Evolutionary conservation across 2,888 invertebrate species (phyloP), one percentile per base, ranked within the genome.

Genomic region (Caenorhabditis parvicauda): DNA sequence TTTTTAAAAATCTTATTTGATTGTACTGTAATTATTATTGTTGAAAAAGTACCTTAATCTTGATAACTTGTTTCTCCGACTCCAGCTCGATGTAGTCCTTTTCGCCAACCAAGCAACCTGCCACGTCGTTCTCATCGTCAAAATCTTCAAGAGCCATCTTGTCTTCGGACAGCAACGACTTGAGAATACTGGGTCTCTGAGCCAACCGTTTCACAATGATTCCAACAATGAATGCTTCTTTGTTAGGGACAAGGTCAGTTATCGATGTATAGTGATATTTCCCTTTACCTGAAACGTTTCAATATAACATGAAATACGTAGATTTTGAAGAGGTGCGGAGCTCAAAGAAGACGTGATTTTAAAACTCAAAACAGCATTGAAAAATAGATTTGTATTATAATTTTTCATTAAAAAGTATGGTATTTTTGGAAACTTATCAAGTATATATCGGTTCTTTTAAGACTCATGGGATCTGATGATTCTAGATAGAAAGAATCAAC

Each of bases 1-100:
- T n/a, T n/a, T 41, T 17, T n/a, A 1, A 1, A 14, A 9, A 12
- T 19, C 14, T 22, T 44, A 12, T 9, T 14, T 12, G 21, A 12
- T 12, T 7, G 12, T 1, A 44, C 21, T 14, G 21, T 14, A 19
- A 44, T 17, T 1, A 44, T 1, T 12, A 44, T 9, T 44, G 19
- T 43, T 17, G 12, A 22, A n/a, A n/a, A 22, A 32, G 29, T n/a
- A n/a, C n/a, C n/a, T 5, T 32, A 17, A 59, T 3, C 32, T 49
- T 59, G 37, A 55, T 41, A 35, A 60, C 51, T 25, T 70, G 70
- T 44, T 63, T 59, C 5, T 70, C 70, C 2, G 59, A 57, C 46
- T 70, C 70, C 12, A 70, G 46, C 41, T 70, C 70, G 19, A 70
- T 49, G 12, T 41, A 57, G 47, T 70, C 70, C 21, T 70, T 56